Conservation (phyloP, 2,113 vertebrate species). For the Xiphophorus hellerii region DNA sequence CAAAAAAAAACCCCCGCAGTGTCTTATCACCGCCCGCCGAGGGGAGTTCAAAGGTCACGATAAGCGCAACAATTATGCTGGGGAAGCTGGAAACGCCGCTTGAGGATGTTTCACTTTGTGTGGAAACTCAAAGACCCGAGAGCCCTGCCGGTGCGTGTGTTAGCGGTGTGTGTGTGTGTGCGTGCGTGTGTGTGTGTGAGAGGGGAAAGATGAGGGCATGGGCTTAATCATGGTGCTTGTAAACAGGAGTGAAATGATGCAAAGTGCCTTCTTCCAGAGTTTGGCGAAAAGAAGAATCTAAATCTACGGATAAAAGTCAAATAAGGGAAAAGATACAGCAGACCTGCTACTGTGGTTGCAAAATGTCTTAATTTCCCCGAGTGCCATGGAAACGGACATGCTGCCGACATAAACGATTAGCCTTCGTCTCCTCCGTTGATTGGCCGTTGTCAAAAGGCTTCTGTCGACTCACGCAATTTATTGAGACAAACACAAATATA, state of each 20-base stretch:
- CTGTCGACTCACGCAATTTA: neutral
- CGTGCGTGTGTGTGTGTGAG: neutral
- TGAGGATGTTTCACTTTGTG: neutral
- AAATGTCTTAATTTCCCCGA: slow-evolving; percentile 26
- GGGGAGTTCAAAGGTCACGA: slow-evolving; percentile 29
- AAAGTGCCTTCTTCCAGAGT: slow-evolving; percentile 44
- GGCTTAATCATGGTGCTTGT: slow-evolving; percentile 40
- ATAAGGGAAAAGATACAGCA: neutral
- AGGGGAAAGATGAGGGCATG: slow-evolving; percentile 10
- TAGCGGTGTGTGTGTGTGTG: slow-evolving; percentile 7
- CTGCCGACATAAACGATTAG: neutral
- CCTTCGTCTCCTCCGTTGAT: slow-evolving; percentile 8
- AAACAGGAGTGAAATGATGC: slow-evolving; percentile 20
- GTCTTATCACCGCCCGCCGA: neutral
- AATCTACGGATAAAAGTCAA: neutral
- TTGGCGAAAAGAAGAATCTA: slow-evolving; percentile 27
- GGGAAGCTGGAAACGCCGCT: neutral
- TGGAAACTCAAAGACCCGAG: slow-evolving; percentile 7
- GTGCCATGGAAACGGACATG: slow-evolving; percentile 62
- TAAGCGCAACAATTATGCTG: neutral
- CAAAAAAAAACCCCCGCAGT: neutral
- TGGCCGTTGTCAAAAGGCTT: neutral
- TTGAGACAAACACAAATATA: neutral
- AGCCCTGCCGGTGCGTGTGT: neutral
- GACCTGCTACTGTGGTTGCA: slow-evolving; percentile 9